Evolutionary conservation across 2,888 invertebrate species (phyloP), one percentile per base, ranked within the genome.

Genomic region (Imbricaverruca yamaguchii): DNA sequence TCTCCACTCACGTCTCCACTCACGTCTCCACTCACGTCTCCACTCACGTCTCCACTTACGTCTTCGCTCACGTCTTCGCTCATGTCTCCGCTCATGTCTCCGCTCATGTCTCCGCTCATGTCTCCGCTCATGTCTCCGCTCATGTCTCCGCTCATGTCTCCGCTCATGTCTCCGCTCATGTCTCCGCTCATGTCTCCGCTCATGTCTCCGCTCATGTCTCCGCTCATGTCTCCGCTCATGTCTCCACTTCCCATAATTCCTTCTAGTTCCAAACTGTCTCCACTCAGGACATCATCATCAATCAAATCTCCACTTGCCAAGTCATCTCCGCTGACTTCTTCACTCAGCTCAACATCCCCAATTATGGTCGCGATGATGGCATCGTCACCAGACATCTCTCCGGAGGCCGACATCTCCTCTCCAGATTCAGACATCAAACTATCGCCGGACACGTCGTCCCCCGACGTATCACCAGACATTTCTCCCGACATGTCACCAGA

Each of bases 381-480:
- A 12, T 80, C 11, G 13, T 23, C 74, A 0, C 55, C 74, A 53
- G 55, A 74, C 74, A 25, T 80, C 18, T 77, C 63, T 6, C 79
- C 81, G 0, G 65, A 63, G 7, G 80, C 82, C 21, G 79, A 78
- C 78, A 63, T 65, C 1, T 82, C 82, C 12, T 67, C 82, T 15
- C 82, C 80, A 1, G 80, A 80, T 0, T 79, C 80, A 13, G 63
- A 61, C 63, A 78, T 78, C 21, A 69, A 13, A 21, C 78, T 81
- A 12, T 82, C 82, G 3, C 80, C 82, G 59, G 82, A 81, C 25
- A 80, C 81, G 10, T 80, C 69, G 13, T 80, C 67, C 18, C 78
- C 53, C 10, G 82, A 69, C 15, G 56, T 63, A 4, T 82, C 78
- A 39, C 82, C 82, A 63, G 67, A 55, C 65, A 21, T 57, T 25